Conservation (phyloP, 2,888 invertebrate species). For the Tiliacea aurago region DNA sequence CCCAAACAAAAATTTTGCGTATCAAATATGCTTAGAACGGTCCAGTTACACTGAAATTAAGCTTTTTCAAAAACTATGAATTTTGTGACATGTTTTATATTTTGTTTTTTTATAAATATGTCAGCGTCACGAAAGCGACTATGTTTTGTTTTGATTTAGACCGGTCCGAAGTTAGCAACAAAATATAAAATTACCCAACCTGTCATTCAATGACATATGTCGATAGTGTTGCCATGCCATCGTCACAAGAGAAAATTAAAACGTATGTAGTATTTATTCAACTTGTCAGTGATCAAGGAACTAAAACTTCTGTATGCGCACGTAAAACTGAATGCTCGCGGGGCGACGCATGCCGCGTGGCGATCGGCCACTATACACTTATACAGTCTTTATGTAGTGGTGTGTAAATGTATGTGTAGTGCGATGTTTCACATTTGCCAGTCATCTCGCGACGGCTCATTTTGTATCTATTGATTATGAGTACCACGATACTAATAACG, state of each 20-base stretch:
- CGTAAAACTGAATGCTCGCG: too few species aligned
- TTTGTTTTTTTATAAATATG: conserved; percentile 75
- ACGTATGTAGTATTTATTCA: too few species aligned
- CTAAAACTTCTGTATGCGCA: too few species aligned
- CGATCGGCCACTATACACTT: too few species aligned
- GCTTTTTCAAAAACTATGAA: conserved; percentile 70
- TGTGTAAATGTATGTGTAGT: too few species aligned
- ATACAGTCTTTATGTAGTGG: too few species aligned
- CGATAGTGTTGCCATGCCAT: conserved; percentile 12
- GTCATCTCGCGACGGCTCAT: too few species aligned
- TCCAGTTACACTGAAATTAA: conserved; percentile 77
- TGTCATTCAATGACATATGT: conserved; percentile 5
- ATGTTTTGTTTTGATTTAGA: conserved; percentile 70
- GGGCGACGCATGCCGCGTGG: too few species aligned
- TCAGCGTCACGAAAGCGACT: conserved; percentile 70
- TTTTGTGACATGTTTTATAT: conserved; percentile 74
- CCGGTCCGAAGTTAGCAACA: conserved; percentile 34
- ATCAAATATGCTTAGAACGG: conserved; percentile 65
- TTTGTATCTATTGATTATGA: too few species aligned
- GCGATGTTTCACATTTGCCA: too few species aligned
- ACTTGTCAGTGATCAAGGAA: too few species aligned
- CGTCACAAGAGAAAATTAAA: too few species aligned
- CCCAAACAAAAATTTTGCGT: conserved; percentile 67
- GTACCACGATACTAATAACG: background rate
- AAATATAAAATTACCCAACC: background rate